These are phyloP conservation scores for Muscidifurax raptorellus DNA, from an alignment of 1,140 invertebrate species.

Conservation along the genomic window DNA sequence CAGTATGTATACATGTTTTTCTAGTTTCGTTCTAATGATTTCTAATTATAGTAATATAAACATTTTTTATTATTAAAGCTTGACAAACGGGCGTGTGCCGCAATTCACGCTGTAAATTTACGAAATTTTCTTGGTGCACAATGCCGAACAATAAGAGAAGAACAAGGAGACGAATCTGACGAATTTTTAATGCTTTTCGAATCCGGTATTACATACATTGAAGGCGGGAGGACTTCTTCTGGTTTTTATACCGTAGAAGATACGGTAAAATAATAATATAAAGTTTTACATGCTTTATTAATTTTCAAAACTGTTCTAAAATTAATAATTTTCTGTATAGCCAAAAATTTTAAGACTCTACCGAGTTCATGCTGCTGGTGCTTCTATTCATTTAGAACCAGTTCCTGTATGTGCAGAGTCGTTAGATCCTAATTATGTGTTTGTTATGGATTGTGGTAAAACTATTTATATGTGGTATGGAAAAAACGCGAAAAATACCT, in stretches of 20 bases:
- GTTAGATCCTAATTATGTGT: slow-evolving; percentile 94
- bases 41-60: background rate
- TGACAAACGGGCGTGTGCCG: slow-evolving; percentile 98
- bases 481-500: slow-evolving; percentile 93
- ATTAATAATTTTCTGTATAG: slow-evolving; percentile 70
- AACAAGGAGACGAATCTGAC: slow-evolving; percentile 96
- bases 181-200: slow-evolving; percentile 97
- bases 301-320: slow-evolving; percentile 30
- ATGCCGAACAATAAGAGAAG: slow-evolving; percentile 97
- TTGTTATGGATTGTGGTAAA: slow-evolving; percentile 91
- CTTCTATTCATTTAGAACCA: slow-evolving; percentile 94
- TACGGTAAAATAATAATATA: slow-evolving; percentile 75
- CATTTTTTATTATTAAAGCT: slow-evolving; percentile 76
- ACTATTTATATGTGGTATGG: slow-evolving; percentile 96
- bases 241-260: slow-evolving; percentile 99
- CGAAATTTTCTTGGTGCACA: slow-evolving; percentile 96
- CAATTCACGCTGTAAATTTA: slow-evolving; percentile 99
- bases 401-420: slow-evolving; percentile 83
- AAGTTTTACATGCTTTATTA: slow-evolving; percentile 38
- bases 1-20: slow-evolving; percentile 78
- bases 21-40: slow-evolving; percentile 21
- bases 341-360: slow-evolving; percentile 90
- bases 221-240: slow-evolving; percentile 96
- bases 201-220: slow-evolving; percentile 95
- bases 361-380: slow-evolving; percentile 91